Evolutionary conservation across 2,797 vertebrate species (phyloP).

Genomic region (Propithecus deckenii): DNA sequence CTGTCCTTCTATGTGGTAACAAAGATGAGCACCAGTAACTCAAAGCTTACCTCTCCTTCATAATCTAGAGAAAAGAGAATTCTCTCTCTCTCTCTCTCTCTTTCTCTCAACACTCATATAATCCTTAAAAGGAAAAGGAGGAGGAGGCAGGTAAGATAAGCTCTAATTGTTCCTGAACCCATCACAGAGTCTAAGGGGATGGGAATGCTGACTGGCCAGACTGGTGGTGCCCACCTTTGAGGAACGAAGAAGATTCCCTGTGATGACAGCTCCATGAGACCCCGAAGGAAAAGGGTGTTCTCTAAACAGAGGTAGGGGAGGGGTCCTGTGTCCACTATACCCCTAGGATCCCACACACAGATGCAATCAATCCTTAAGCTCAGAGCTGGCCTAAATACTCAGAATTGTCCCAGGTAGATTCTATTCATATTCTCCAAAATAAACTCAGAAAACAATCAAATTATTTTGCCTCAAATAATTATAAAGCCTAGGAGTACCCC

Average conservation of each 20-base stretch:
- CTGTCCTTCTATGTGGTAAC: background rate
- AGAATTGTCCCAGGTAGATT: background rate
- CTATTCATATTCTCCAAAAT: background rate
- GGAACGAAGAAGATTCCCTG: background rate
- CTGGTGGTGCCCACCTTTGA: background rate
- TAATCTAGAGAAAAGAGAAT: conserved; percentile 2
- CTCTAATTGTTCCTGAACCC: background rate
- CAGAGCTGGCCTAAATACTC: background rate
- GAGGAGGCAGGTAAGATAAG: background rate
- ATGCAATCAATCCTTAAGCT: background rate
- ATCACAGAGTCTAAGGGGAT: background rate
- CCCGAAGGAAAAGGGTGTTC: background rate
- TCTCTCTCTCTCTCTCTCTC: background rate
- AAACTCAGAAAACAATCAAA: background rate
- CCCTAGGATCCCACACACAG: background rate
- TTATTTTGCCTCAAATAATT: background rate
- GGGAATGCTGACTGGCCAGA: background rate
- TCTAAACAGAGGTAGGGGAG: background rate
- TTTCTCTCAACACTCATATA: background rate
- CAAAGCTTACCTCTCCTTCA: background rate
- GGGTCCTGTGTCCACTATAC: too few relatives aligned
- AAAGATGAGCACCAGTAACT: background rate
- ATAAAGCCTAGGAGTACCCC: background rate
- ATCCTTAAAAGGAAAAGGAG: background rate
- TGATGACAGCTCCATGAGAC: background rate